Conservation (phyloP, 2,797 vertebrate genomes). For the Protonibea diacanthus region DNA sequence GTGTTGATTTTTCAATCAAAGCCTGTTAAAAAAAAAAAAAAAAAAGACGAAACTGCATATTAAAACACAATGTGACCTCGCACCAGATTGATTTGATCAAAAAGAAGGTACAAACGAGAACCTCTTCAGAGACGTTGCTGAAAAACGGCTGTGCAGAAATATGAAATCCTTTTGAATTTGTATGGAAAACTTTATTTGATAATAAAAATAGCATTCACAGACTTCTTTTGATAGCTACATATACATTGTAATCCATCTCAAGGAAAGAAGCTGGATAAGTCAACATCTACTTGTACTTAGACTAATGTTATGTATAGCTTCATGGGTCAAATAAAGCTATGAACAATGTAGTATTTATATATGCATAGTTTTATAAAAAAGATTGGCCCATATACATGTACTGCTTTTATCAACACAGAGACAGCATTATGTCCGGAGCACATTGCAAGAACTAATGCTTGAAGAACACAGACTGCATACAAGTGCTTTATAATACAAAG, state of each 20-base stretch:
- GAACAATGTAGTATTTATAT: constrained; percentile 99
- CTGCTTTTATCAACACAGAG: constrained; percentile 96
- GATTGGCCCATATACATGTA: constrained; percentile 98
- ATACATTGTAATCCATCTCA: constrained; percentile 95
- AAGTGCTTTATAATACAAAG: constrained; percentile 94
- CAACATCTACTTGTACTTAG: constrained; percentile 92
- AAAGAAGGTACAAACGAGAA: constrained; percentile 19
- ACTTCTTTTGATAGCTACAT: constrained; percentile 96
- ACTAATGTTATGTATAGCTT: constrained; percentile 95
- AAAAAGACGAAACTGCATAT: not conserved
- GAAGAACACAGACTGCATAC: constrained; percentile 94
- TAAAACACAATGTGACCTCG: constrained; percentile 18
- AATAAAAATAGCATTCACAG: constrained; percentile 99
- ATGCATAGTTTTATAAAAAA: constrained; percentile 99
- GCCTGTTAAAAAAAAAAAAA: not conserved
- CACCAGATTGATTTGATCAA: constrained; percentile 18
- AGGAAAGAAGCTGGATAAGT: constrained; percentile 94
- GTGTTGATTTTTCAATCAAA: constrained; percentile 9
- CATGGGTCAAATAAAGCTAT: constrained; percentile 99
- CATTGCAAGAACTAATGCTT: constrained; percentile 92
- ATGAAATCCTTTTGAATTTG: constrained; percentile 84
- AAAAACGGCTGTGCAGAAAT: constrained; percentile 57
- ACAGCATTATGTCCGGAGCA: constrained; percentile 93
- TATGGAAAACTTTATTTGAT: constrained; percentile 99
- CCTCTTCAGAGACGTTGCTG: constrained; percentile 28